Evolutionary conservation across 2,113 vertebrate genomes (phyloP), one percentile per base, ranked within the genome.

Genomic region (Rhinoderma darwinii): DNA sequence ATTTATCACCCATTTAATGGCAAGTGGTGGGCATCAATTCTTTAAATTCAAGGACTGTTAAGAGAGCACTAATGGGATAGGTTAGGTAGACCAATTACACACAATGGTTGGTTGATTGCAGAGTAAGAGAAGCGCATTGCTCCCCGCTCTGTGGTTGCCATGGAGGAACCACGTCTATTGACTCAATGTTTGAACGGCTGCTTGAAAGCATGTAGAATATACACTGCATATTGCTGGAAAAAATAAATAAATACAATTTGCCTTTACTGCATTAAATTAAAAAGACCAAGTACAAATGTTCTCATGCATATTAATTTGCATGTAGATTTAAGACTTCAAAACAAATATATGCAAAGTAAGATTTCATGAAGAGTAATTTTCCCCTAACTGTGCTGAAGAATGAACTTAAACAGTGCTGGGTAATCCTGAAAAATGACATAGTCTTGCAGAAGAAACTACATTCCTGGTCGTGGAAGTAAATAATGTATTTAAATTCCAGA

Each of bases 121-220:
- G 2, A 44, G 51, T 10, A 41, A 32, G 7, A 61, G 72, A 76
- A 63, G 20, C 51, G 30, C 50, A n/a, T 9, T 39, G 35, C 32
- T 61, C n/a, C 72, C 4, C 41, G 35, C 44, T 56, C 70, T 43
- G 51, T 4, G 9, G 83, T 84, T 76, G 39, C 72, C 83, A 84
- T 84, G 83, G 83, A 84, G 83, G 76, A 39, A 61, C 20, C 32
- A 56, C 51, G 63, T 61, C n/a, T 44, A 74, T 41, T 63, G 35
- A 43, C 72, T 75, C 83, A 27, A 27, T 32, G 22, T 76, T 41
- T 61, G n/a, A 76, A 59, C 75, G 47, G 70, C 32, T 56, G 25
- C 41, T 6, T 84, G 70, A 59, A 75, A 30, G 50, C 70, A 43
- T 43, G 22, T 76, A 83, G 72, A 44, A 82, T 68, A 44, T 25